A percentile compares a stretch with the other conserved stretches of the same genome.
These are phyloP conservation scores for Crocodylus rhombifer DNA, from an alignment of 2,797 vertebrate genomes.

Conservation along the genomic window DNA sequence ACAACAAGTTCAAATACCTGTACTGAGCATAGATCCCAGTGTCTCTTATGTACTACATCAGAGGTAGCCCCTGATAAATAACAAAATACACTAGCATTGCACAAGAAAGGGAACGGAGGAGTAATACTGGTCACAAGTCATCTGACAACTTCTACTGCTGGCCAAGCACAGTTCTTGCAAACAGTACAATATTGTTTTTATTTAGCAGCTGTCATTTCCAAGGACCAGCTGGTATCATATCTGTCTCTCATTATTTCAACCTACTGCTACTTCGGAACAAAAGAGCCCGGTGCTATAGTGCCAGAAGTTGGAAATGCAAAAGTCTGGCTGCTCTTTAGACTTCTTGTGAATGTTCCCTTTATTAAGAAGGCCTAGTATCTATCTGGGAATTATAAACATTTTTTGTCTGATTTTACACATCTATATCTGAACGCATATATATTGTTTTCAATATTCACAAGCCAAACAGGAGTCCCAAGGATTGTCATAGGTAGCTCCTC, in stretches of 20 bases:
- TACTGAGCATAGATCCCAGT: background rate
- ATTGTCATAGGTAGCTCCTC: background rate
- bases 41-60: background rate
- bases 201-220: constrained; percentile 48
- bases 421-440: background rate
- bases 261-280: constrained; percentile 49
- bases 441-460: background rate
- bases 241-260: constrained; percentile 34
- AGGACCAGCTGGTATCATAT: constrained; percentile 24
- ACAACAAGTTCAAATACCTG: background rate
- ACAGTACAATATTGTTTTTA: constrained; percentile 25
- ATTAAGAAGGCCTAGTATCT: constrained; percentile 67
- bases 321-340: background rate
- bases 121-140: constrained; percentile 31
- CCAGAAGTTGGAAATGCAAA: constrained; percentile 45
- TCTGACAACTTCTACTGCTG: constrained; percentile 50
- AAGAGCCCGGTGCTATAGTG: background rate
- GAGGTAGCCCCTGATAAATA: background rate
- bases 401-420: background rate
- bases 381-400: background rate
- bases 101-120: constrained; percentile 31
- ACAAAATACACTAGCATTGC: background rate
- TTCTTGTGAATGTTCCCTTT: background rate
- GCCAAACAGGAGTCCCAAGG: background rate
- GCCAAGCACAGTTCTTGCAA: constrained; percentile 33